phyloP scores from a whole-genome alignment of 2,888 invertebrate genomes.

The Alviniconcha strummeri region DNA sequence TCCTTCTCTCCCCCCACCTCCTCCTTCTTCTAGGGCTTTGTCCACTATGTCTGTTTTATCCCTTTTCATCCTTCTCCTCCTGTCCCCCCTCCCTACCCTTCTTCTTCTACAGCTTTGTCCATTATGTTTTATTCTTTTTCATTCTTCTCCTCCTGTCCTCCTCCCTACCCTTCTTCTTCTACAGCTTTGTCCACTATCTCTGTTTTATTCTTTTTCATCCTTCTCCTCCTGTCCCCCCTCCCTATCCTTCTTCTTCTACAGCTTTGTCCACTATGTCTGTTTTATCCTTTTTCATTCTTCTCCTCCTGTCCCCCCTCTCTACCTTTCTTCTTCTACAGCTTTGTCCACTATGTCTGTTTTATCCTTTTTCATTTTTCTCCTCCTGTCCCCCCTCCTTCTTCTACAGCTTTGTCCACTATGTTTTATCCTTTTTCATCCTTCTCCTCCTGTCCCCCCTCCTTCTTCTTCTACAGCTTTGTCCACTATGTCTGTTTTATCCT shows the following conservation, averaged over 20 bases:
- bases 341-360: too few species aligned
- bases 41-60: background rate
- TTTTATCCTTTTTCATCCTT: too few species aligned
- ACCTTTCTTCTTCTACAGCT: background rate
- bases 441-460: background rate
- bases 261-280: too few species aligned
- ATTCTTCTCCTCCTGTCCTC: background rate
- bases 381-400: background rate
- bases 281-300: background rate
- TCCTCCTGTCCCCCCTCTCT: background rate
- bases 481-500: background rate
- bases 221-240: background rate
- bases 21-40: background rate
- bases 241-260: background rate
- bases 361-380: background rate
- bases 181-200: background rate
- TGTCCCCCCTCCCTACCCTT: background rate
- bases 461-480: background rate
- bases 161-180: background rate
- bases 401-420: too few species aligned
- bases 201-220: background rate
- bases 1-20: background rate
- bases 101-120: background rate
- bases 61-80: background rate
- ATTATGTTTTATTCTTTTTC: background rate